Evolutionary conservation across 2,888 invertebrate genomes (phyloP).

Genomic region (Helicoverpa assulta): DNA sequence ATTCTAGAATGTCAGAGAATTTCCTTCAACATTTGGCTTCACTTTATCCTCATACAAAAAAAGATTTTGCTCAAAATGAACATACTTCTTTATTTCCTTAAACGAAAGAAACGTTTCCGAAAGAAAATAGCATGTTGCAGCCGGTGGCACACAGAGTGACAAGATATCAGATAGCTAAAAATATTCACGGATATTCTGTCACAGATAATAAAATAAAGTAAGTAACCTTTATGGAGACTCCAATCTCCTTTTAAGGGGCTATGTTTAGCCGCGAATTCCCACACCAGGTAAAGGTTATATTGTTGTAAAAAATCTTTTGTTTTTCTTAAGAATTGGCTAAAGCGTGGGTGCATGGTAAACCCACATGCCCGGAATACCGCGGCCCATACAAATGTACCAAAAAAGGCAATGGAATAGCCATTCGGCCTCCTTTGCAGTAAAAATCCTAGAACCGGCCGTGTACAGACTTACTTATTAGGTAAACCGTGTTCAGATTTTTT

Average conservation of each 20-base stretch:
- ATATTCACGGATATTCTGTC: conserved; percentile 32
- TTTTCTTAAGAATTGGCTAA: background rate
- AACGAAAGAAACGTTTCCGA: conserved; percentile 26
- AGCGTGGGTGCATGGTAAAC: background rate
- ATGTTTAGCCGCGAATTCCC: background rate
- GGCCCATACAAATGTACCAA: background rate
- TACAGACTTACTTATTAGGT: too few species aligned
- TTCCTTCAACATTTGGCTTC: background rate
- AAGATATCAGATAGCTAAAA: conserved; percentile 37
- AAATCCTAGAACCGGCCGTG: background rate
- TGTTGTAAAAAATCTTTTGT: background rate
- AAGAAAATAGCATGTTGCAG: conserved; percentile 26
- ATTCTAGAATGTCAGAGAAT: background rate
- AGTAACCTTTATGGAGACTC: conserved; percentile 8
- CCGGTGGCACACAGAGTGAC: conserved; percentile 26
- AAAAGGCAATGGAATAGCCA: background rate
- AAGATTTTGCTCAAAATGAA: conserved; percentile 10
- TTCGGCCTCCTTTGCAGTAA: background rate
- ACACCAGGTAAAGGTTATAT: background rate
- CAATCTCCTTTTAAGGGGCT: background rate
- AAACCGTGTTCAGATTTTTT: too few species aligned
- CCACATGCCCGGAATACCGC: too few species aligned
- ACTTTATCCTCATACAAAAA: background rate
- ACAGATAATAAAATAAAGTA: conserved; percentile 32
- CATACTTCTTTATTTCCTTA: conserved; percentile 26